These are phyloP conservation scores for Thymelicus sylvestris DNA, from an alignment of 2,888 invertebrate genomes.

Conservation along the genomic window DNA sequence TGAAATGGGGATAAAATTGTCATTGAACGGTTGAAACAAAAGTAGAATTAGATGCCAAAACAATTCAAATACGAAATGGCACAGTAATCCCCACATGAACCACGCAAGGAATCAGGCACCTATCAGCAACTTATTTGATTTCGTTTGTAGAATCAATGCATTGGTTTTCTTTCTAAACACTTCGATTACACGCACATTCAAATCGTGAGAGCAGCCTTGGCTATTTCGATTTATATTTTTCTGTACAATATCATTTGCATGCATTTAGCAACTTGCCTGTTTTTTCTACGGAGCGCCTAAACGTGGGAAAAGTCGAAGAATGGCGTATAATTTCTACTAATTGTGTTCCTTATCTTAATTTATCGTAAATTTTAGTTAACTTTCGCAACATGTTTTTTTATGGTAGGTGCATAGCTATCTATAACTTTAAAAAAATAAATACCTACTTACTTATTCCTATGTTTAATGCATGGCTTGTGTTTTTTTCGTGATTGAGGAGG, in stretches of 20 bases:
- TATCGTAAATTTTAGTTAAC: conserved; percentile 14
- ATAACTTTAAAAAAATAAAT: too few species aligned
- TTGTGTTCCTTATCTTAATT: conserved; percentile 27
- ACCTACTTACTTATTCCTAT: too few species aligned
- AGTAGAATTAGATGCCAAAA: too few species aligned
- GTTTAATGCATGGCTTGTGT: too few species aligned
- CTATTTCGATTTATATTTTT: conserved; percentile 44
- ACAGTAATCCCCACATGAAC: too few species aligned
- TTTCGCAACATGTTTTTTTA: not conserved
- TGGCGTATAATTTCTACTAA: conserved; percentile 29
- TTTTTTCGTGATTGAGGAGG: too few species aligned
- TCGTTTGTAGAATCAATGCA: not conserved
- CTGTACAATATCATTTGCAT: conserved; percentile 45
- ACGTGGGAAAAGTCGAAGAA: conserved; percentile 32
- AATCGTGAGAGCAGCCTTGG: conserved; percentile 48
- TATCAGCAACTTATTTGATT: not conserved
- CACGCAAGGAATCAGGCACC: too few species aligned
- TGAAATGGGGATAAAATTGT: too few species aligned
- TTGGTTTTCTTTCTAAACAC: not conserved
- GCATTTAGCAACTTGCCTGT: conserved; percentile 38
- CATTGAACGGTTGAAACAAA: too few species aligned
- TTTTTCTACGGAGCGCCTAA: conserved; percentile 19
- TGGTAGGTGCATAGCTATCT: not conserved
- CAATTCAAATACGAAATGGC: too few species aligned
- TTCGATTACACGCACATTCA: conserved; percentile 16